Evolutionary conservation across 1,140 invertebrate genomes (phyloP), one percentile per base, ranked within the genome.

Genomic region (Leptopilina boulardi): DNA sequence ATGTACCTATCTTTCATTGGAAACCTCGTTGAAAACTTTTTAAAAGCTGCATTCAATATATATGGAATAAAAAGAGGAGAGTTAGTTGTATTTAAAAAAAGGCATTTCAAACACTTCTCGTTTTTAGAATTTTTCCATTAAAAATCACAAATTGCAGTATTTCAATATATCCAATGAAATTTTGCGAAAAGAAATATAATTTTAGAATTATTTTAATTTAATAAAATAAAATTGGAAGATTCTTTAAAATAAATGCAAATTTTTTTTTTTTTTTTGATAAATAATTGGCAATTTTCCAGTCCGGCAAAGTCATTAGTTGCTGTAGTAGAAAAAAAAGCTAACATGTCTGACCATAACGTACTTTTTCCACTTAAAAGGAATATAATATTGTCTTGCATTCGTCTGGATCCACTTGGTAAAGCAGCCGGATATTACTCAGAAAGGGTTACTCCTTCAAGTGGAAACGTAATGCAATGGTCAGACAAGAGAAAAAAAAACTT

Each of bases 391-490:
- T 47, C 44, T 51, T 51, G 47, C 47, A 51, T 51, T 51, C 47
- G 47, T 51, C 47, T n/a, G 47, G 47, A 51, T 23, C 56, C 56
- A 66, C 56, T 66, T 66, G 21, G 56, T 66, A 30, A 66, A 66
- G 10, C 56, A 66, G 56, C 1, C 59, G 23, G 59, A 66, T 59
- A 59, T 66, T 66, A 66, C 59, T 23, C 26, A 66, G 59, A 34
- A n/a, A 23, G 59, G 26, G 23, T 30, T 66, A 66, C 59, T 66
- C 5, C 59, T 30, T 30, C 59, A 66, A 66, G 59, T 66, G 23
- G 59, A 66, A 66, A 66, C 59, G 26, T 30, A 30, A 66, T 66
- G 59, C 10, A 66, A 66, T 66, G 59, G 59, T 66, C 59, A 66
- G 59, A 66, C 59, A 66, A 66, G 59, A 66, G 59, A 66, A 5